Percentiles rank a stretch among this genome's conserved stretches.
These are phyloP conservation scores for Chiloscyllium plagiosum DNA, from an alignment of 2,113 vertebrate genomes.

Conservation along the genomic window DNA sequence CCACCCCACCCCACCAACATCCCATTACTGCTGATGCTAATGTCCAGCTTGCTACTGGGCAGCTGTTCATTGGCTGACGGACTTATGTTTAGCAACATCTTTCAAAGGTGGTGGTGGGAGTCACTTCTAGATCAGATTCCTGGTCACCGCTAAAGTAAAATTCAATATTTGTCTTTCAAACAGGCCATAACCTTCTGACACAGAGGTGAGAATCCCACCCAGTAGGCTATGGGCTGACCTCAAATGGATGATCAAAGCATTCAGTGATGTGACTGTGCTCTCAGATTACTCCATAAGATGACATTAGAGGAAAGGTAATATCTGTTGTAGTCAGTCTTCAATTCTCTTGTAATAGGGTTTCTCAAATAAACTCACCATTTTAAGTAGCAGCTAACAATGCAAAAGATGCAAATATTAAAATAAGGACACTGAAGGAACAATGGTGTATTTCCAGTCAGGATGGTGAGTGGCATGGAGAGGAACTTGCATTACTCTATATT, in stretches of 20 bases:
- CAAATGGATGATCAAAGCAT: not conserved
- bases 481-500: not conserved
- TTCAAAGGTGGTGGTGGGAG: too few relatives aligned
- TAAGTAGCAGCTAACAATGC: not conserved
- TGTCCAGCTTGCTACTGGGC: too few relatives aligned
- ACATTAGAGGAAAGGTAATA: too few relatives aligned
- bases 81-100: too few relatives aligned
- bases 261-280: not conserved
- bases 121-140: too few relatives aligned
- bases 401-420: not conserved
- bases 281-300: not conserved
- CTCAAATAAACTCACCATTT: not conserved
- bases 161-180: not conserved
- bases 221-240: too few relatives aligned
- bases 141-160: too few relatives aligned
- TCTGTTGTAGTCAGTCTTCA: not conserved
- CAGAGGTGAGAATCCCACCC: not conserved
- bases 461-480: too few relatives aligned
- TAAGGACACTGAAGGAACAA: not conserved
- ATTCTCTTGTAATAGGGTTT: not conserved
- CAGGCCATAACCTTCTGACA: not conserved
- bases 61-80: too few relatives aligned
- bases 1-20: too few relatives aligned
- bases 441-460: too few relatives aligned
- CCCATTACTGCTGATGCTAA: too few relatives aligned